Evolutionary conservation across 2,797 vertebrate genomes (phyloP), one percentile per base, ranked within the genome.

Genomic region (Xerus rutilus): DNA sequence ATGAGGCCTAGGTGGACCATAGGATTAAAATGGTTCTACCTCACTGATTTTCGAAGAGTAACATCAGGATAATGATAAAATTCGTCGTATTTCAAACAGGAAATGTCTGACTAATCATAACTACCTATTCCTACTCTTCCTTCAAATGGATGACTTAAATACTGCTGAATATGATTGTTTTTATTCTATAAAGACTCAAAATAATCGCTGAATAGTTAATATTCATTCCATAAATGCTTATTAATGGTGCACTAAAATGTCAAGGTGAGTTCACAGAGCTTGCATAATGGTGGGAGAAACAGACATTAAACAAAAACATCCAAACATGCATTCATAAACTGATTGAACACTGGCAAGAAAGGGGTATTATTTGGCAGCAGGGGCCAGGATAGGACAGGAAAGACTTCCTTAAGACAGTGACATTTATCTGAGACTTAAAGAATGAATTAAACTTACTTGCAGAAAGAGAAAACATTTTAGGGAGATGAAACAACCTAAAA

Each of bases 21-120:
- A 25, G 28, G 35, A 96, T 62, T 73, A 54, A 90, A 91, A 93
- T 64, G 7, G 45, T 69, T 64, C 67, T 52, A 11, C 64, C 69
- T 49, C 25, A 49, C 4, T 76, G 17, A 85, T 32, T 77, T 65
- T 30, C 92, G 35, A 94, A 85, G 32, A 90, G 47, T 45, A 65
- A 25, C 57, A 21, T 45, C 25, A 92, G 8, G 28, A 49, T 70
- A 93, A 93, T 30, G 25, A n/a, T 70, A 83, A 84, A 82, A 91
- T 62, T 76, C 21, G 39, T 21, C 49, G 28, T 54, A 67, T 62
- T 90, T 86, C 45, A 94, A 96, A 94, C 14, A 47, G 59, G 81
- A 95, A 95, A 89, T 20, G 78, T 96, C 62, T 76, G 47, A 43
- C n/a, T 67, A 79, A 28, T 17, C 12, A 17, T 77, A 88, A 90